These are phyloP conservation scores for Tenrec ecaudatus DNA, from an alignment of 2,113 vertebrate genomes.

Conservation along the genomic window DNA sequence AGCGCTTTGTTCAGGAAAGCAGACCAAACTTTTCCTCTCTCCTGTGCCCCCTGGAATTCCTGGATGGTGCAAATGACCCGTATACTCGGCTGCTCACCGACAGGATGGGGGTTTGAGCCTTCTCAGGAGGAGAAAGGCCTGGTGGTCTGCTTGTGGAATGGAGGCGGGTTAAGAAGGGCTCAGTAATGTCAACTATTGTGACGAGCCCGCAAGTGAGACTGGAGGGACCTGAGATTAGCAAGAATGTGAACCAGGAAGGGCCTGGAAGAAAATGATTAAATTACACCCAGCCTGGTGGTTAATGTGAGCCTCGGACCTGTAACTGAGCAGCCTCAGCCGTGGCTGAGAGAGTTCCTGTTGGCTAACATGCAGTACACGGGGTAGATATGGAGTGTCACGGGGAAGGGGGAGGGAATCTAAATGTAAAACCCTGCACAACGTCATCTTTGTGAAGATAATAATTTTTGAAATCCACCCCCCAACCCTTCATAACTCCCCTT, in stretches of 20 bases:
- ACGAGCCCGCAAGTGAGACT: too few relatives aligned
- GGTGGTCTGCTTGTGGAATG: too few relatives aligned
- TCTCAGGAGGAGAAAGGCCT: too few relatives aligned
- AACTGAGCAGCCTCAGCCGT: not conserved
- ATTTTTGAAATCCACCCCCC: too few relatives aligned
- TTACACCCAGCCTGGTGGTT: not conserved
- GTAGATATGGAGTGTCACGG: too few relatives aligned
- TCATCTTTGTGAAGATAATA: not conserved
- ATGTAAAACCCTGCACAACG: not conserved
- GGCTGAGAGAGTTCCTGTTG: not conserved
- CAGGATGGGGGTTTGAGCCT: too few relatives aligned
- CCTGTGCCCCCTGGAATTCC: too few relatives aligned
- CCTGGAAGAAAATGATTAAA: not conserved
- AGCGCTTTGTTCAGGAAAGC: too few relatives aligned
- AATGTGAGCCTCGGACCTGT: not conserved
- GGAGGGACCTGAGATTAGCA: not conserved
- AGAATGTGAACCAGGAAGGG: constrained; percentile 20
- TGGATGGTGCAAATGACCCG: too few relatives aligned
- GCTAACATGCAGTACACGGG: not conserved
- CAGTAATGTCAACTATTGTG: not conserved
- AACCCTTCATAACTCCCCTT: not conserved
- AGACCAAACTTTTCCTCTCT: too few relatives aligned
- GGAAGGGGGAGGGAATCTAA: not conserved
- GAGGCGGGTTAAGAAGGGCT: not conserved
- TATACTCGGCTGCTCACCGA: too few relatives aligned